phyloP scores from a whole-genome alignment of 2,113 vertebrate species.

The Hippoglossus stenolepis region DNA sequence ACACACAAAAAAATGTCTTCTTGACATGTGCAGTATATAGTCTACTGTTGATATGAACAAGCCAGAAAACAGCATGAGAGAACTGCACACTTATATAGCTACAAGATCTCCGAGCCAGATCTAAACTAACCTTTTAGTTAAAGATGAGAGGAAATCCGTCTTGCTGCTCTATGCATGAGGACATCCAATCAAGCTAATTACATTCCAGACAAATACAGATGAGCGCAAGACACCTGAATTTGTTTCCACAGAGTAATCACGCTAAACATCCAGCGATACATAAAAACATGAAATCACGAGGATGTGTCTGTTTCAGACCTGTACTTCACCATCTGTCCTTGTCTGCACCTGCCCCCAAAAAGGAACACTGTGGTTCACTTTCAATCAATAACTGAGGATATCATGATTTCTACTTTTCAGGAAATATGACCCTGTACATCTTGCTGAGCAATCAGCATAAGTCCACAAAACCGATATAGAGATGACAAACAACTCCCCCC shows the following conservation, averaged over 20 bases:
- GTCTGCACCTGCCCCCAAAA: constrained; percentile 26
- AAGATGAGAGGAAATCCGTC: constrained; percentile 43
- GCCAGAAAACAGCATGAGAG: background rate
- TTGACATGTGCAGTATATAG: background rate
- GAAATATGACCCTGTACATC: constrained; percentile 12
- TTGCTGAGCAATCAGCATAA: background rate
- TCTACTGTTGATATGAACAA: background rate
- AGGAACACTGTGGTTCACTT: background rate
- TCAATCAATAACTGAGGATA: constrained; percentile 6
- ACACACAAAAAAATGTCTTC: background rate
- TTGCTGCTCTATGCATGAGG: constrained; percentile 53
- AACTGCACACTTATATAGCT: background rate
- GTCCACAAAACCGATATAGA: constrained; percentile 26
- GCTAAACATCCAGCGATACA: constrained; percentile 44
- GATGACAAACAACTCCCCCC: constrained; percentile 21
- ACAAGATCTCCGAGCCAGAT: constrained; percentile 1
- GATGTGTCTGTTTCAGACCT: constrained; percentile 25
- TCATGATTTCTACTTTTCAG: background rate
- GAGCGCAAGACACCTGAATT: constrained; percentile 46
- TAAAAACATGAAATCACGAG: constrained; percentile 57
- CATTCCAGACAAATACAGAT: constrained; percentile 41
- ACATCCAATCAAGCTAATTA: constrained; percentile 69
- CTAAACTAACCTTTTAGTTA: constrained; percentile 31
- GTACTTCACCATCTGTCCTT: constrained; percentile 11
- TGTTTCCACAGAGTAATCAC: constrained; percentile 34